Conservation (phyloP, 2,888 invertebrate genomes). For the Poecilus cupreus region DNA sequence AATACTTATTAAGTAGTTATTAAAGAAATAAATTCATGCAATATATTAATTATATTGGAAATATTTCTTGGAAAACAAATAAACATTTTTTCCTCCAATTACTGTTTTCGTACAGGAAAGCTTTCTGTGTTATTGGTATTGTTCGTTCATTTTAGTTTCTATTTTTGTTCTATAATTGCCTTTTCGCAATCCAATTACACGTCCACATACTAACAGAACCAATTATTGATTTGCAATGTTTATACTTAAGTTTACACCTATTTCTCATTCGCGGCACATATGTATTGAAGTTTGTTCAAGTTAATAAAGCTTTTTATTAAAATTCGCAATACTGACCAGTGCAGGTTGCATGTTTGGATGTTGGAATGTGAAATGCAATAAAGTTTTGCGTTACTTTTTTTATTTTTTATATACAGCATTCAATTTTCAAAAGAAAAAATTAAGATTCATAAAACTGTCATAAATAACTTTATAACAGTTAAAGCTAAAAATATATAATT, state of each 20-base stretch:
- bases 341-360: too few relatives aligned
- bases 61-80: too few relatives aligned
- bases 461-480: constrained; percentile 24
- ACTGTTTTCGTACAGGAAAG: too few relatives aligned
- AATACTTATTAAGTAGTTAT: too few relatives aligned
- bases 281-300: too few relatives aligned
- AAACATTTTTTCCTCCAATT: too few relatives aligned
- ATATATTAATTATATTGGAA: too few relatives aligned
- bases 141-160: neutral
- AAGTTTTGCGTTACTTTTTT: neutral
- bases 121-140: neutral
- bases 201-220: neutral
- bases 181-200: neutral
- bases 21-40: too few relatives aligned
- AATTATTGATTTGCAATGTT: constrained; percentile 17
- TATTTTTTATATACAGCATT: neutral
- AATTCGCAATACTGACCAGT: too few relatives aligned
- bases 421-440: neutral
- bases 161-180: neutral
- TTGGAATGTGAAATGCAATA: too few relatives aligned
- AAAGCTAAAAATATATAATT: neutral
- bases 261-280: too few relatives aligned
- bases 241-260: neutral
- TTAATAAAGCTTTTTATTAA: too few relatives aligned
- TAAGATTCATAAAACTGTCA: constrained; percentile 24